Evolutionary conservation across 2,113 vertebrate species (phyloP).

Genomic region (Chaenocephalus aceratus): DNA sequence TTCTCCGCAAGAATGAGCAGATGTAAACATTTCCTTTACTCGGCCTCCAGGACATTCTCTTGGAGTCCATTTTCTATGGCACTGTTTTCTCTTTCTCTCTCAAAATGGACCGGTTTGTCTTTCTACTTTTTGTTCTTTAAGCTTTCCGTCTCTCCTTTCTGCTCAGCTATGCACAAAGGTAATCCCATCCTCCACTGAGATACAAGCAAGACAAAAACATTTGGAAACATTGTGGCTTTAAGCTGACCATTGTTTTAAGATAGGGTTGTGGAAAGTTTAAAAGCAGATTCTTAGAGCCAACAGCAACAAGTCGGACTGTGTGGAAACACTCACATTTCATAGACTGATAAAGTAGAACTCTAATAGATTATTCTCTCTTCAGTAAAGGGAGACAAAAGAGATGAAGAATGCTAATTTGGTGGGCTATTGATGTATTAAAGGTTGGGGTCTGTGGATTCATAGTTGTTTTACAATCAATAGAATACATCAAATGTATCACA

Average conservation of each 20-base stretch:
- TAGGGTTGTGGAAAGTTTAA: conserved; percentile 13
- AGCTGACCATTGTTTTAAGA: conserved; percentile 30
- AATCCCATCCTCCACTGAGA: conserved; percentile 22
- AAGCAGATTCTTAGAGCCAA: conserved; percentile 4
- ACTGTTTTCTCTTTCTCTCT: background rate
- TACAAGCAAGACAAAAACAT: conserved; percentile 16
- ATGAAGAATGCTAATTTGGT: conserved; percentile 42
- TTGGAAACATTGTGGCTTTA: conserved; percentile 23
- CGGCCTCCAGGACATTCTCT: conserved; percentile 14
- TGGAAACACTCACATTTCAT: background rate
- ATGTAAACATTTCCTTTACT: conserved; percentile 44
- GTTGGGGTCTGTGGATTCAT: conserved; percentile 19
- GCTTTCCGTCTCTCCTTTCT: conserved; percentile 13
- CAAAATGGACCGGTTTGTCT: background rate
- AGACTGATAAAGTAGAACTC: no score
- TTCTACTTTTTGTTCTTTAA: background rate
- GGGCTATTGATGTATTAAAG: conserved; percentile 51
- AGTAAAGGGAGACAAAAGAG: conserved; percentile 31
- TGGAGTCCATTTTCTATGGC: conserved; percentile 3
- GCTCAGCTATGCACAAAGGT: conserved; percentile 6
- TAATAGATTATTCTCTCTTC: background rate
- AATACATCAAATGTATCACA: conserved; percentile 52
- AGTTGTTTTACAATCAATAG: conserved; percentile 50
- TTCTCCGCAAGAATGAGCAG: conserved; percentile 55
- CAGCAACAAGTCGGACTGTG: background rate